phyloP scores from a whole-genome alignment of 2,797 vertebrate species.

The Poeciliopsis presidionis region DNA sequence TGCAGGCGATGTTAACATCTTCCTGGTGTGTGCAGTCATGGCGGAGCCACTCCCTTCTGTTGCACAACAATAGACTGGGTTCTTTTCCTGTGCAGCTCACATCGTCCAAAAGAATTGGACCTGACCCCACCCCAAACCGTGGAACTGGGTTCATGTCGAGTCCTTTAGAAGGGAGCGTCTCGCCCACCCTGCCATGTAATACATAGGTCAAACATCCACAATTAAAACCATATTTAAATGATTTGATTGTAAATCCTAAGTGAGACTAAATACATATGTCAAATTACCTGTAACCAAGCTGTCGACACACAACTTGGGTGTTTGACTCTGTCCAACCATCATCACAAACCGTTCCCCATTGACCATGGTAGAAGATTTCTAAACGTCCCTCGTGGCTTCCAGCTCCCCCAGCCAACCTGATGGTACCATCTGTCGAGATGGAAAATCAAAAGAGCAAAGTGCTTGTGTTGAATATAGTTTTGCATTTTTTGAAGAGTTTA shows the following conservation, averaged over 20 bases:
- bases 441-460: background rate
- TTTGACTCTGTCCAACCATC: conserved; percentile 92
- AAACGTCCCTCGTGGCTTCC: conserved; percentile 87
- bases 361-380: conserved; percentile 88
- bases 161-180: conserved; percentile 68
- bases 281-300: conserved; percentile 93
- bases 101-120: conserved; percentile 91
- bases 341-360: conserved; percentile 94
- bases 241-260: background rate
- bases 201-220: conserved; percentile 4
- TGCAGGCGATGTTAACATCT: conserved; percentile 87
- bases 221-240: background rate
- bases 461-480: background rate
- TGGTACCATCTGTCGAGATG: conserved; percentile 83
- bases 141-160: conserved; percentile 49
- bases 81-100: conserved; percentile 93
- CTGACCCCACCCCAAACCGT: conserved; percentile 75
- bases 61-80: conserved; percentile 84
- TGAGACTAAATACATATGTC: background rate
- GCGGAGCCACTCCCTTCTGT: conserved; percentile 84
- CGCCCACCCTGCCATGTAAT: conserved; percentile 80
- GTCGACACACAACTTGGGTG: conserved; percentile 89
- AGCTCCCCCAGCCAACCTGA: conserved; percentile 85
- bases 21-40: conserved; percentile 92
- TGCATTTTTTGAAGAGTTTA: background rate